These are phyloP conservation scores for Trematomus bernacchii DNA, from an alignment of 2,797 vertebrate species.

Conservation along the genomic window DNA sequence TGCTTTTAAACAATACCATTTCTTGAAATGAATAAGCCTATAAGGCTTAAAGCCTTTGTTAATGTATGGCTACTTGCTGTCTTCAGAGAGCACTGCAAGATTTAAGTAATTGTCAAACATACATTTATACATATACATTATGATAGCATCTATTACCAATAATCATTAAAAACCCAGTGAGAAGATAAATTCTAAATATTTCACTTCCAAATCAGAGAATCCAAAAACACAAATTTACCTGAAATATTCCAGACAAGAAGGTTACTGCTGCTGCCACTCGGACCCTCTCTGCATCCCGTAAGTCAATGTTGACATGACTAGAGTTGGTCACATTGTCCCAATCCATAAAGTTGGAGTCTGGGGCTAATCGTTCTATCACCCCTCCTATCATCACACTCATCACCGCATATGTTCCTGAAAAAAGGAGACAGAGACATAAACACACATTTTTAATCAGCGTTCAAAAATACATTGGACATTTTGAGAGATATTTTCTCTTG, in stretches of 20 bases:
- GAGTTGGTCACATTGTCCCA: constrained; percentile 77
- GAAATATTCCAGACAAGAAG: constrained; percentile 91
- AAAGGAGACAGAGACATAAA: background rate
- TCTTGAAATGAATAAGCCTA: background rate
- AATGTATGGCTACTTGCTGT: background rate
- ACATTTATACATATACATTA: background rate
- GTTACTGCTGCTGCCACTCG: constrained; percentile 90
- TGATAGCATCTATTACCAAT: background rate
- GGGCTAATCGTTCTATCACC: constrained; percentile 89
- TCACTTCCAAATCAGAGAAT: background rate
- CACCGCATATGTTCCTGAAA: constrained; percentile 92
- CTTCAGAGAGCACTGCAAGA: background rate
- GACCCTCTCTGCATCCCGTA: constrained; percentile 82
- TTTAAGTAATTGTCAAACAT: background rate
- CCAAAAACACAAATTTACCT: constrained; percentile 82
- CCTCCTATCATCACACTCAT: constrained; percentile 97
- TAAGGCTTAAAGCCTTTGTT: background rate
- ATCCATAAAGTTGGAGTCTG: constrained; percentile 82
- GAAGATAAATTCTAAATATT: background rate
- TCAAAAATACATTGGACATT: background rate
- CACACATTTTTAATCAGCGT: background rate
- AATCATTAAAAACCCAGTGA: background rate
- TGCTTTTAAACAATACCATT: constrained; percentile 11
- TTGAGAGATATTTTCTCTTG: background rate
- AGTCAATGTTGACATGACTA: constrained; percentile 57